phyloP scores from a whole-genome alignment of 1,140 invertebrate species.

The Glossosoma conforme region DNA sequence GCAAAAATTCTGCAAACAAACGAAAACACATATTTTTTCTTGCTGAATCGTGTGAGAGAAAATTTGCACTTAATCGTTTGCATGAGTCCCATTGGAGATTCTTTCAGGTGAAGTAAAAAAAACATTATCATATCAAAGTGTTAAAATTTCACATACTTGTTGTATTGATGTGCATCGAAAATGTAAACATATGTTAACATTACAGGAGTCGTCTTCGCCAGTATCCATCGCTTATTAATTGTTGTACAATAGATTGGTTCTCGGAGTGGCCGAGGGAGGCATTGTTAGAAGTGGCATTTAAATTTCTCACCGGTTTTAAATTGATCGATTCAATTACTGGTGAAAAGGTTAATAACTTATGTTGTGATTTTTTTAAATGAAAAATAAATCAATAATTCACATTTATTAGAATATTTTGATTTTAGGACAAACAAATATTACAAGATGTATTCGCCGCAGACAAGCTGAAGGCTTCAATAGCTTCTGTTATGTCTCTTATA shows the following conservation, averaged over 20 bases:
- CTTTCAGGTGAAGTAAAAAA: constrained; percentile 44
- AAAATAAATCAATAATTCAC: not conserved
- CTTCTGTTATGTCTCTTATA: constrained; percentile 70
- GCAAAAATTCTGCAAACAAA: constrained; percentile 60
- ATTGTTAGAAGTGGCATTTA: constrained; percentile 74
- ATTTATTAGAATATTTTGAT: not conserved
- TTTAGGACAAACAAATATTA: too few species aligned
- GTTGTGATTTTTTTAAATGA: not conserved
- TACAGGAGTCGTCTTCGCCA: constrained; percentile 70
- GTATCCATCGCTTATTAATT: constrained; percentile 80
- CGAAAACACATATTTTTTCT: constrained; percentile 65
- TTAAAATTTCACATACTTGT: too few species aligned
- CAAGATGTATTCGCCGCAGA: constrained; percentile 39
- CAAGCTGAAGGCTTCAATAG: constrained; percentile 54
- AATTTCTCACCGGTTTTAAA: constrained; percentile 63
- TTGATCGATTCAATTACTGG: constrained; percentile 61
- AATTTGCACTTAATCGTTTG: constrained; percentile 80
- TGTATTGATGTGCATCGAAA: not conserved
- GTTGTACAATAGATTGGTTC: constrained; percentile 86
- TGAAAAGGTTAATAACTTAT: constrained; percentile 40
- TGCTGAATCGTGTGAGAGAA: constrained; percentile 68
- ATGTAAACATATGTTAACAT: too few species aligned
- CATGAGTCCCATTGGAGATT: constrained; percentile 81
- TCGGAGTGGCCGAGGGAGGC: constrained; percentile 81
- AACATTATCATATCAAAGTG: too few species aligned